A percentile compares a stretch with the other conserved stretches of the same genome.
Conservation (phyloP, 1,140 invertebrate genomes). For the Lepidurus couesii region DNA sequence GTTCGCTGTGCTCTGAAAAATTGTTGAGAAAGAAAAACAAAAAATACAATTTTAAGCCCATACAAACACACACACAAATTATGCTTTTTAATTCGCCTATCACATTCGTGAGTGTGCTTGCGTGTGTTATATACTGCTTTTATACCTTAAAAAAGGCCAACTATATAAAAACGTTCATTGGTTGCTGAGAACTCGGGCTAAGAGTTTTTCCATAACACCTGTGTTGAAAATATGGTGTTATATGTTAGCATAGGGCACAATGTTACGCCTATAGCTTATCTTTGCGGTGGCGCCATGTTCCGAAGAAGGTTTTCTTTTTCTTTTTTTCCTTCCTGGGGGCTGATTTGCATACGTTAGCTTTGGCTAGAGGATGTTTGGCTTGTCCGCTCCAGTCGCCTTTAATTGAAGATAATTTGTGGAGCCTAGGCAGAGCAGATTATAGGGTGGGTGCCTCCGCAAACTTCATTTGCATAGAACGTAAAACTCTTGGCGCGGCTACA, state of each 20-base stretch:
- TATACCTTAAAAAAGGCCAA: no score
- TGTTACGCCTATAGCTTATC: conserved; percentile 10
- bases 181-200: neutral
- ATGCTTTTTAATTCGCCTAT: no score
- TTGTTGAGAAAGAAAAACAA: neutral
- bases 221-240: conserved; percentile 1
- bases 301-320: conserved; percentile 12
- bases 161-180: neutral
- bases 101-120: no score
- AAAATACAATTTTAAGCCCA: neutral
- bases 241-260: conserved; percentile 15
- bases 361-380: conserved; percentile 18
- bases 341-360: conserved; percentile 16
- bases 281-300: neutral
- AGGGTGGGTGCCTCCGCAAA: conserved; percentile 6
- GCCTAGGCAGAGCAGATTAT: conserved; percentile 21
- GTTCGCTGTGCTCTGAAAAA: neutral
- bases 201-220: neutral
- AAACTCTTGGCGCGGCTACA: neutral
- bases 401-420: conserved; percentile 22
- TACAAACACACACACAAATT: neutral
- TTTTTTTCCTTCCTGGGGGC: neutral
- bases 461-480: neutral
- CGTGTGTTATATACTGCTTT: no score
- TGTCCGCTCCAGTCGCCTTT: conserved; percentile 13